Evolutionary conservation across 2,797 vertebrate genomes (phyloP), one percentile per base, ranked within the genome.

Genomic region (Nothura maculosa): DNA sequence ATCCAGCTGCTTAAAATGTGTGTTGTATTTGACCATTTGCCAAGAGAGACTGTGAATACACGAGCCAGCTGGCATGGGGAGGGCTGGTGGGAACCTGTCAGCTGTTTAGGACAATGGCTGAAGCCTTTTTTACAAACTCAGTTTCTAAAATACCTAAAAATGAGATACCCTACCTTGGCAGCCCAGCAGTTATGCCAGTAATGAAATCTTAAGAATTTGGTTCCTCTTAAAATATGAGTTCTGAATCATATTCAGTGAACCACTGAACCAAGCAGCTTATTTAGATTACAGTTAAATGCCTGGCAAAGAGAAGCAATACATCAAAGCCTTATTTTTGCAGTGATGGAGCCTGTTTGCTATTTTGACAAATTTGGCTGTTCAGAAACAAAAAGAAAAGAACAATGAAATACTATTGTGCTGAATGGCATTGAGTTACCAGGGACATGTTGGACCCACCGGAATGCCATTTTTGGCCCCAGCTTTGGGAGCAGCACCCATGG

Each of bases 1-100:
- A 98, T 97, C 97, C 97, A 97, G 97, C 96, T 97, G 97, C 97
- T 98, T 97, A 97, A 96, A 97, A 94, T 96, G 77, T 97, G 95
- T 97, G 96, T 93, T 97, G 90, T 94, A 96, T 97, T 98, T 98
- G 97, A 98, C 87, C 81, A 90, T 90, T 96, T 97, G 97, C 97
- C 97, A 98, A 97, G 94, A 96, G 75, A 97, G 61, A 95, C 91
- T 94, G 94, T 93, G 95, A 95, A 87, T 96, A 94, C 94, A 89
- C 11, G 90, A 97, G 92, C 97, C 97, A 97, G 97, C 97, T 98
- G 97, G 97, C 96, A 91, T 3, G 0, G 67, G 30, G 74, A 42
- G 74, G 77, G 78, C 95, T 97, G 92, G 86, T 96, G 97, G 96
- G 95, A 96, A 93, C 89, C 91, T 94, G 93, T 97, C 97, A 97